Evolutionary conservation across 2,888 invertebrate genomes (phyloP), one percentile per base, ranked within the genome.

Genomic region (Nycteola revayana): DNA sequence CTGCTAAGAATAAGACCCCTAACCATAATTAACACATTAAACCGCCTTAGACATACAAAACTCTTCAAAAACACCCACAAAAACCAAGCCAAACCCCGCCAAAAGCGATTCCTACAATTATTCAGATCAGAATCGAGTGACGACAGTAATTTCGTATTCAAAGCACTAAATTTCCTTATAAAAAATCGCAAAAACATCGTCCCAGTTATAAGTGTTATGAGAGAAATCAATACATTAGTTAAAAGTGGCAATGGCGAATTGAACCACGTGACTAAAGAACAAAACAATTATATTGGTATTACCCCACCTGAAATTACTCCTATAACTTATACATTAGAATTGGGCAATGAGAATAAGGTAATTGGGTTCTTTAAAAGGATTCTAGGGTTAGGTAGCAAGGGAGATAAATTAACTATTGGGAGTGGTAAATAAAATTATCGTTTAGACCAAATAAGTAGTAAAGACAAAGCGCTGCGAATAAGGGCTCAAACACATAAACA

Each of bases 151-250:
- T 66, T 81, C 32, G 24, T 82, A 6, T 66, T 73, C 5, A 66
- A 42, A 59, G 65, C 78, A 32, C 27, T 81, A 3, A 66, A 75
- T 21, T 83, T 81, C 9, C 29, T 85, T 0, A 33, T 73, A 0
- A 74, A 60, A 25, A 69, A 81, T 18, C 57, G 76, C 0, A 71
- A 53, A 28, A 71, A 56, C 5, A 60, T 77, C 0, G 22, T 77
- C 0, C 86, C 85, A 1, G 66, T 84, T 0, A 61, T 81, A 1
- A 75, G 75, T 0, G 75, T 84, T 0, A 70, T 79, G 41, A 39
- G 83, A 3, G 85, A 85, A 25, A 78, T 86, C 0, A 77, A 67
- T 10, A 83, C 86, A 0, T 27, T 83, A 1, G 75, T 85, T 0
- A 77, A 65, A 25, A 80, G 73, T 3, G 68, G 52, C 0, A 75